phyloP scores from a whole-genome alignment of 2,797 vertebrate species.

The Hafferia zeledoni region DNA sequence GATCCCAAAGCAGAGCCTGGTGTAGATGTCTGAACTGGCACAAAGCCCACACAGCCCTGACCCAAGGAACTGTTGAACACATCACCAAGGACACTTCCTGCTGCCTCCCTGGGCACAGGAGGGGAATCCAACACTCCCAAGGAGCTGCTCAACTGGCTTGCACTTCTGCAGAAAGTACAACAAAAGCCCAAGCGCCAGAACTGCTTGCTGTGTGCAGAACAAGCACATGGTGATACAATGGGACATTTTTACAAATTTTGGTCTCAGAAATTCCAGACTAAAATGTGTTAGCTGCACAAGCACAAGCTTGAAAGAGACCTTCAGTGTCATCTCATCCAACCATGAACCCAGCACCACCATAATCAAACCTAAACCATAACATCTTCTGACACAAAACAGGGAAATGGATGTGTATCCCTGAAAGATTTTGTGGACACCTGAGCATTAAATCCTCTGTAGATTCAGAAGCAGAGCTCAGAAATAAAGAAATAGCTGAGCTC shows the following conservation, averaged over 20 bases:
- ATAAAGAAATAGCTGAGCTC: neutral
- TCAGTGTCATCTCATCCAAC: neutral
- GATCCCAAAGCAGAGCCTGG: neutral
- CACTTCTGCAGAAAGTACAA: neutral
- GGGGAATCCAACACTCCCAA: neutral
- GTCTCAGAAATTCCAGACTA: neutral
- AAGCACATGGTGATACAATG: rapidly evolving
- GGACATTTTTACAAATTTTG: too few species aligned
- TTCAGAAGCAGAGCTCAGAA: neutral
- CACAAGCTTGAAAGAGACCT: neutral
- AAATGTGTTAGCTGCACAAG: neutral
- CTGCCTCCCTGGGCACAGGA: neutral
- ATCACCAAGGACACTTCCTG: neutral
- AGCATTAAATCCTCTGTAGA: neutral
- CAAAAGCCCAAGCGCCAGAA: neutral
- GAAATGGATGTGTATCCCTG: rapidly evolving
- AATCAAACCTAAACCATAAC: neutral
- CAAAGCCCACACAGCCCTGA: neutral
- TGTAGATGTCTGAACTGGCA: neutral
- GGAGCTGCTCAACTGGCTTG: neutral
- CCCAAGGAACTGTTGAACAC: neutral
- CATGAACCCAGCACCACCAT: neutral
- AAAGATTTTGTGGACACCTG: neutral
- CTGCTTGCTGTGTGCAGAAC: neutral
- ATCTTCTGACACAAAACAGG: neutral